A percentile compares a stretch with the other conserved stretches of the same genome.
Conservation (phyloP, 2,113 vertebrate genomes). For the Vulpes vulpes region DNA sequence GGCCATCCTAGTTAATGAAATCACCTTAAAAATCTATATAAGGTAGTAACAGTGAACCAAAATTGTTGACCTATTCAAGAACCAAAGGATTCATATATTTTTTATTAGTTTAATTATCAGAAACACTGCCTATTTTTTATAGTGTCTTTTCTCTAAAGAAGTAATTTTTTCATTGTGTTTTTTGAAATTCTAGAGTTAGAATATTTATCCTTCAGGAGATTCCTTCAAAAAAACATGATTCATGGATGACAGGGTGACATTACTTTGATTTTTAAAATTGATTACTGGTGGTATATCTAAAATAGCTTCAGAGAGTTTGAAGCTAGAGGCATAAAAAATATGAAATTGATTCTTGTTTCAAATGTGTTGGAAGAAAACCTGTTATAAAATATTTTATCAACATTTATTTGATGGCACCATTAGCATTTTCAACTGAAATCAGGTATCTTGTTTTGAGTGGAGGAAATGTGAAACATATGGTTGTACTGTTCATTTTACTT, state of each 20-base stretch:
- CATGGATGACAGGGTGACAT: neutral
- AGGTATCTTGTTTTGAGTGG: neutral
- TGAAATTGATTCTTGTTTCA: neutral
- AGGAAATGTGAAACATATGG: neutral
- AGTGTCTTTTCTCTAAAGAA: neutral
- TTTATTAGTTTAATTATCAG: slow-evolving; percentile 1
- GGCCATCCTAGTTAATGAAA: neutral
- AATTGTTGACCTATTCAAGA: neutral
- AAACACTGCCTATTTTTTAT: neutral
- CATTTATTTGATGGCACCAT: neutral
- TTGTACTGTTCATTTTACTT: slow-evolving; percentile 50
- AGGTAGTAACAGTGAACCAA: neutral
- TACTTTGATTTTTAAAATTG: neutral
- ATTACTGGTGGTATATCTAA: neutral
- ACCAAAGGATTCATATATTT: neutral
- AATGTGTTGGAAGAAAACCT: neutral
- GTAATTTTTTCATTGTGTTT: neutral
- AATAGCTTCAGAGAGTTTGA: slow-evolving; percentile 22
- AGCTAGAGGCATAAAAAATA: neutral
- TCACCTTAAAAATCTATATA: neutral
- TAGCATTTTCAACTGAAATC: slow-evolving; percentile 48
- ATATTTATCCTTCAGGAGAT: neutral
- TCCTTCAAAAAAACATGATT: neutral
- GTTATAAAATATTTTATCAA: neutral
- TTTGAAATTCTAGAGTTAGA: neutral